phyloP scores from a whole-genome alignment of 2,113 vertebrate species.

The Pelmatolapia mariae region DNA sequence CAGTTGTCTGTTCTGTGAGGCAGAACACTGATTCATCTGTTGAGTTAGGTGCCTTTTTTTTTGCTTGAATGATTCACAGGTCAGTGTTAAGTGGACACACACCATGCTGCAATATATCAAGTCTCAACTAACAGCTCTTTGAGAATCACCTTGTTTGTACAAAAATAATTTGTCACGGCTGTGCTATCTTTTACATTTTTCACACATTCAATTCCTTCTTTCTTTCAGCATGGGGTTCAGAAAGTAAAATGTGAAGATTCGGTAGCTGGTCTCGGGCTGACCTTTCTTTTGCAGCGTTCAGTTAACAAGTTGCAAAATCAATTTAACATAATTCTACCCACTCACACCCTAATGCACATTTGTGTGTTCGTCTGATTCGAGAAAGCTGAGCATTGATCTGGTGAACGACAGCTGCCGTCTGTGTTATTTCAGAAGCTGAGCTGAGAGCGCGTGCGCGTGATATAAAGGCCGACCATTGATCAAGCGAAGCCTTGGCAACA shows the following conservation, averaged over 20 bases:
- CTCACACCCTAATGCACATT: background rate
- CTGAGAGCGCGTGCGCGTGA: background rate
- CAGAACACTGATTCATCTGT: background rate
- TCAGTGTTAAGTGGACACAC: background rate
- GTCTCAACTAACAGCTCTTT: background rate
- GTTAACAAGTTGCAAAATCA: conserved; percentile 49
- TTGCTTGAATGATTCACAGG: background rate
- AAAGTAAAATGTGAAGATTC: conserved; percentile 1
- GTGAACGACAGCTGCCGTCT: background rate
- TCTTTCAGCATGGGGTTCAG: background rate
- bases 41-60: background rate
- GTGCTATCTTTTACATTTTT: background rate
- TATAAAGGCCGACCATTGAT: conserved; percentile 43
- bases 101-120: background rate
- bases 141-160: background rate
- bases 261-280: conserved; percentile 10
- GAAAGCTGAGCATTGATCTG: conserved; percentile 30
- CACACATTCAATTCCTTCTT: background rate
- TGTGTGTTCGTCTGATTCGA: background rate
- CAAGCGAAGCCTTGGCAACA: background rate
- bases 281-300: conserved; percentile 39
- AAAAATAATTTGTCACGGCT: background rate
- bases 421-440: background rate
- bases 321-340: conserved; percentile 43
- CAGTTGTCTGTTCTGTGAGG: background rate